Percentiles rank a stretch among this genome's conserved stretches.
These are phyloP conservation scores for Oscheius myriophilus DNA, from an alignment of 2,888 invertebrate species.

Conservation along the genomic window DNA sequence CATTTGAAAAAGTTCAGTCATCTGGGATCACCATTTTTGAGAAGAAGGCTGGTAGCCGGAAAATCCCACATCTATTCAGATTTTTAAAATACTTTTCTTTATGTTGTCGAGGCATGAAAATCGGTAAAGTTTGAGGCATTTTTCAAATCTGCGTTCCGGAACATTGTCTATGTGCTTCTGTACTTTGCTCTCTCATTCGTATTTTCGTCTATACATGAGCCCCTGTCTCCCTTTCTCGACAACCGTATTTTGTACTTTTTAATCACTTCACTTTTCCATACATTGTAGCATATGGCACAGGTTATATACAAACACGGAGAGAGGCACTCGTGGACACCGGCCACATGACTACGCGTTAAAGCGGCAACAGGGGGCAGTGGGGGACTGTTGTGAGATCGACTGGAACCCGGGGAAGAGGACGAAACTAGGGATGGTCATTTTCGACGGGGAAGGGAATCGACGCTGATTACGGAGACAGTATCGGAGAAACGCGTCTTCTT, in stretches of 20 bases:
- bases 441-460: constrained; percentile 40
- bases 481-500: constrained; percentile 54
- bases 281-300: constrained; percentile 2
- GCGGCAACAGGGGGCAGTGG: constrained; percentile 7
- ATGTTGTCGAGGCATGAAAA: too few relatives aligned
- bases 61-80: too few relatives aligned
- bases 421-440: constrained; percentile 11
- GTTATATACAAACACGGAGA: constrained; percentile 21
- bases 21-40: too few relatives aligned
- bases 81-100: too few relatives aligned
- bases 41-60: too few relatives aligned
- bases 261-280: neutral
- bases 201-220: too few relatives aligned
- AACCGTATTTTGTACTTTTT: neutral
- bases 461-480: constrained; percentile 52
- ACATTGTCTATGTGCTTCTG: too few relatives aligned
- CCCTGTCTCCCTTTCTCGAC: neutral
- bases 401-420: constrained; percentile 3
- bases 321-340: constrained; percentile 15
- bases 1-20: too few relatives aligned
- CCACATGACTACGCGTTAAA: constrained; percentile 17
- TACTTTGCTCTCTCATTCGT: too few relatives aligned
- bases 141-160: too few relatives aligned
- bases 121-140: too few relatives aligned
- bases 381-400: constrained; percentile 15